These are phyloP conservation scores for Tinamus major DNA, from an alignment of 2,797 vertebrate species.

Conservation along the genomic window DNA sequence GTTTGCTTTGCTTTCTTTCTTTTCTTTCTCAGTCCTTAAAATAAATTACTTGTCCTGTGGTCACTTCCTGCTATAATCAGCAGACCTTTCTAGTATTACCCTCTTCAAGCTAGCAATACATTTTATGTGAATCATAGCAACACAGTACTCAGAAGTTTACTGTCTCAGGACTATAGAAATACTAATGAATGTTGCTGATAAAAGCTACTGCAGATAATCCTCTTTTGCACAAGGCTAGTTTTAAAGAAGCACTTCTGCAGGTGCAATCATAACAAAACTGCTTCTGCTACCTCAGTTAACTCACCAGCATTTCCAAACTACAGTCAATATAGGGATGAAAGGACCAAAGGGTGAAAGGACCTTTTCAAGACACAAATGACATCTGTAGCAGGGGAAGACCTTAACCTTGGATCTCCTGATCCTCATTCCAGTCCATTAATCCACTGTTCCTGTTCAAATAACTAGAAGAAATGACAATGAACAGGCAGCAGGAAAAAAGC, in stretches of 20 bases:
- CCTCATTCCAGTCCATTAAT: background rate
- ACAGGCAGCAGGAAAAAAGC: background rate
- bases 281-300: background rate
- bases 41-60: background rate
- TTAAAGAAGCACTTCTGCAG: background rate
- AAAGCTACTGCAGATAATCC: background rate
- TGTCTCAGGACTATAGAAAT: background rate
- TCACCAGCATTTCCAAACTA: background rate
- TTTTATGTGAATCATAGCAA: background rate
- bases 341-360: background rate
- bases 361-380: background rate
- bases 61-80: background rate
- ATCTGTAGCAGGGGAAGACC: rapidly evolving
- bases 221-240: background rate
- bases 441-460: background rate
- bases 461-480: background rate
- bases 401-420: background rate
- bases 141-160: background rate
- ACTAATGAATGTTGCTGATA: background rate
- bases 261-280: background rate
- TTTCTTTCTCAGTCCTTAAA: background rate
- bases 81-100: background rate
- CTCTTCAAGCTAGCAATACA: background rate
- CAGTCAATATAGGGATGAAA: background rate
- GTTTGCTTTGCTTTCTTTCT: background rate